Conservation (phyloP, 2,888 invertebrate species). For the Trissonchulus latispiculum region DNA sequence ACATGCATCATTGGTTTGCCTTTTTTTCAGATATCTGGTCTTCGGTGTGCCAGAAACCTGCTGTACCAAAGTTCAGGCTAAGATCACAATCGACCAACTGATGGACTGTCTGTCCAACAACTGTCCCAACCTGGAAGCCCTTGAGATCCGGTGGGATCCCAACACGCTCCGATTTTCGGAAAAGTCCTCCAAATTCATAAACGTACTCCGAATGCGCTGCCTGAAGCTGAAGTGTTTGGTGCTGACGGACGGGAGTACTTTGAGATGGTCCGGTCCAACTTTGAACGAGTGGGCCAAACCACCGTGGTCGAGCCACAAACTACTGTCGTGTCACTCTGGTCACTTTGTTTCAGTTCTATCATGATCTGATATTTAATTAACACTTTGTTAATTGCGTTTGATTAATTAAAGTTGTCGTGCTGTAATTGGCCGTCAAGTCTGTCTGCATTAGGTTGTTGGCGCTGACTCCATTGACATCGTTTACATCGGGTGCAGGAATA, state of each 20-base stretch:
- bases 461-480: too few species aligned
- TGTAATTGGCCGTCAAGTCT: too few species aligned
- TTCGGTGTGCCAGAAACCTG: constrained; percentile 95
- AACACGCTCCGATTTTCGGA: constrained; percentile 96
- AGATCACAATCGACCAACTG: constrained; percentile 75
- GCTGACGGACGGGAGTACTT: constrained; percentile 97
- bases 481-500: too few species aligned
- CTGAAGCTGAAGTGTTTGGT: constrained; percentile 81
- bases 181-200: constrained; percentile 98
- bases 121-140: constrained; percentile 72
- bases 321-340: constrained; percentile 90
- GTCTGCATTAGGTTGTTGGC: too few species aligned
- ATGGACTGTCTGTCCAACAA: constrained; percentile 93
- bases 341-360: constrained; percentile 80
- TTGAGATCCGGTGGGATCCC: constrained; percentile 96
- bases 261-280: constrained; percentile 97
- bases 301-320: constrained; percentile 94
- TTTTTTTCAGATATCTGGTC: constrained; percentile 52
- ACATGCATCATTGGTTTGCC: too few species aligned
- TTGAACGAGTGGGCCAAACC: constrained; percentile 89
- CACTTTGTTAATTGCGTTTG: neutral
- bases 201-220: constrained; percentile 87
- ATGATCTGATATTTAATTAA: constrained; percentile 86
- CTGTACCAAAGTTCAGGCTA: constrained; percentile 77
- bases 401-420: too few species aligned